Conservation (phyloP, 1,140 invertebrate genomes). For the Zaprionus camerounensis region DNA sequence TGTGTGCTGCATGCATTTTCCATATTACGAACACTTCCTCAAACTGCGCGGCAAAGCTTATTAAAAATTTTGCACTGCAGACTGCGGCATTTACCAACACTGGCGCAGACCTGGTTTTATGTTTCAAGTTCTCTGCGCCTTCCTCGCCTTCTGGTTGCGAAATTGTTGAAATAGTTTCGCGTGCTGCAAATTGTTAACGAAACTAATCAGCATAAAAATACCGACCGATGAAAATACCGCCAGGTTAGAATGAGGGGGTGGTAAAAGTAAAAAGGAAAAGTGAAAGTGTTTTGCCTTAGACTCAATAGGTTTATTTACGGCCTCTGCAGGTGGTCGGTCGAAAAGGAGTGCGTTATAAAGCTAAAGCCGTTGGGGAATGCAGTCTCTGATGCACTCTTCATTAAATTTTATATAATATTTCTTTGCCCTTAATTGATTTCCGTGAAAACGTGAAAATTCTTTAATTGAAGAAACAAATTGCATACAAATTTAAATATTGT, state of each 20-base stretch:
- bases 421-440: slow-evolving; percentile 4
- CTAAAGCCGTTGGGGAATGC: slow-evolving; percentile 8
- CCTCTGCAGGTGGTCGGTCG: neutral
- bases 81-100: slow-evolving; percentile 45
- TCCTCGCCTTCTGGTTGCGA: slow-evolving; percentile 8
- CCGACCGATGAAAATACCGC: slow-evolving; percentile 11
- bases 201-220: slow-evolving; percentile 79
- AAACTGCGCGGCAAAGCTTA: slow-evolving; percentile 52
- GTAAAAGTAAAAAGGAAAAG: slow-evolving; percentile 9
- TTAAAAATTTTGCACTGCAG: slow-evolving; percentile 59
- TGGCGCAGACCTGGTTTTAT: slow-evolving; percentile 55
- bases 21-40: slow-evolving; percentile 57
- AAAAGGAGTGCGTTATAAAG: slow-evolving; percentile 23
- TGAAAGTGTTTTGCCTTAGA: slow-evolving; percentile 65
- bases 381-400: slow-evolving; percentile 1
- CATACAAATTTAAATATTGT: neutral
- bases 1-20: slow-evolving; percentile 66
- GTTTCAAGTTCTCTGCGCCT: slow-evolving; percentile 55
- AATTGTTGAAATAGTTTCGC: slow-evolving; percentile 79
- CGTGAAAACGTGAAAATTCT: neutral
- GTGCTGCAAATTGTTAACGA: slow-evolving; percentile 77
- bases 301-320: slow-evolving; percentile 55
- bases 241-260: neutral
- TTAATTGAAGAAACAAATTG: neutral
- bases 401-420: slow-evolving; percentile 28